phyloP scores from a whole-genome alignment of 2,888 invertebrate species.

The Sacculina carcini region DNA sequence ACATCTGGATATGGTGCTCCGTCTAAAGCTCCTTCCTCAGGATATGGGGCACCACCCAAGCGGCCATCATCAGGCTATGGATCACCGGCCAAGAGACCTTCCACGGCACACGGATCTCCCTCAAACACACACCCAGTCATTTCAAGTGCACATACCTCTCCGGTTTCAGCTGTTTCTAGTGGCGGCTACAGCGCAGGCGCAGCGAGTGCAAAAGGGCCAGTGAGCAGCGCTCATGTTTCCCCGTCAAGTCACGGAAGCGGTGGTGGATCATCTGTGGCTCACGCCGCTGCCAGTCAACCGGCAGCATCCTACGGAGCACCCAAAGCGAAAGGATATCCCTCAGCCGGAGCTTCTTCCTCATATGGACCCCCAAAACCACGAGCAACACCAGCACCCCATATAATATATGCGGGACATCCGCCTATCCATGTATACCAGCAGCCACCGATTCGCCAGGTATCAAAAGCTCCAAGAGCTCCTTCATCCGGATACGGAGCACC shows the following conservation, averaged over 20 bases:
- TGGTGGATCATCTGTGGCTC: background rate
- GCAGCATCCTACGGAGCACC: conserved; percentile 8
- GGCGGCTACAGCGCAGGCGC: no score
- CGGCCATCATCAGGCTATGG: no score
- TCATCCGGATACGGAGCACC: no score
- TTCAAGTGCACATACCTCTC: no score
- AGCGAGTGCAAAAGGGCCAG: no score
- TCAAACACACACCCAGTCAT: no score
- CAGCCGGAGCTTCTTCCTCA: conserved; percentile 3
- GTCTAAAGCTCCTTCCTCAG: conserved; percentile 1
- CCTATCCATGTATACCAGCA: conserved; percentile 20
- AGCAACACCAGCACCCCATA: conserved; percentile 16
- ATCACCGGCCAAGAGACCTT: no score
- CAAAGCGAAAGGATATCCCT: conserved; percentile 9
- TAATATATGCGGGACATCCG: conserved; percentile 19
- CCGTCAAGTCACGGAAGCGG: background rate
- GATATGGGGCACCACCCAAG: background rate
- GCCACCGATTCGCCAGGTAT: conserved; percentile 14
- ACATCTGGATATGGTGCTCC: no score
- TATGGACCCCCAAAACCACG: conserved; percentile 10
- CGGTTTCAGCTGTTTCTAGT: no score
- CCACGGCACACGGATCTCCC: no score
- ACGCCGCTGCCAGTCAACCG: background rate
- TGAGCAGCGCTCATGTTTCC: no score
- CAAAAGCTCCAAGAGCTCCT: conserved; percentile 11